Conservation (phyloP, 2,797 vertebrate species). For the Menidia menidia region DNA sequence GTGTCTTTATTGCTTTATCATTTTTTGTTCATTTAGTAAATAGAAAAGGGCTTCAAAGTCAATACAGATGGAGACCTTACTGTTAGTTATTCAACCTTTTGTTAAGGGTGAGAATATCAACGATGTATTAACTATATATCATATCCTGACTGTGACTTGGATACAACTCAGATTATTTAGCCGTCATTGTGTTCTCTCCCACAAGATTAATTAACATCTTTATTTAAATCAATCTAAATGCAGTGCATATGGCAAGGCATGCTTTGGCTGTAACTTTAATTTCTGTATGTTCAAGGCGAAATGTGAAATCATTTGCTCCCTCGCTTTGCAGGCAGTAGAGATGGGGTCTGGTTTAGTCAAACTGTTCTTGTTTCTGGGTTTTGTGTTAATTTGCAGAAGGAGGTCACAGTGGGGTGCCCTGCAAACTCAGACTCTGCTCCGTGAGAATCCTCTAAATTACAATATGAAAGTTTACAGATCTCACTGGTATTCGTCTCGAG, state of each 20-base stretch:
- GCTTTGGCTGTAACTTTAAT: constrained; percentile 13
- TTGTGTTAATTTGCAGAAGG: constrained; percentile 77
- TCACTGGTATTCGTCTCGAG: constrained; percentile 63
- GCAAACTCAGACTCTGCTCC: constrained; percentile 55
- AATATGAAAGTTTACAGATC: constrained; percentile 78
- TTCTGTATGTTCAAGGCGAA: constrained; percentile 31
- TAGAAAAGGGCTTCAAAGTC: constrained; percentile 43
- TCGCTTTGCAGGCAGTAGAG: constrained; percentile 30
- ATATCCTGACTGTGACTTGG: constrained; percentile 52
- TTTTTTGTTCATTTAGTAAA: constrained; percentile 35
- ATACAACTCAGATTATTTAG: constrained; percentile 52
- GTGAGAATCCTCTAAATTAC: constrained; percentile 68
- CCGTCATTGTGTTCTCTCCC: constrained; percentile 48
- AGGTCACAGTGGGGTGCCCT: constrained; percentile 77
- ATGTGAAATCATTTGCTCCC: constrained; percentile 37
- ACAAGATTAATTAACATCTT: constrained; percentile 43
- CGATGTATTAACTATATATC: constrained; percentile 63
- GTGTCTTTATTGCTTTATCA: constrained; percentile 37
- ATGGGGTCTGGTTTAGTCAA: constrained; percentile 41
- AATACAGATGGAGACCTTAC: constrained; percentile 24
- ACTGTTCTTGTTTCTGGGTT: constrained; percentile 38
- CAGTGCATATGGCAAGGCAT: neutral
- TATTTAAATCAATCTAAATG: constrained; percentile 43
- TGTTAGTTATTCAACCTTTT: constrained; percentile 49
- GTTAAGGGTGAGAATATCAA: constrained; percentile 53